Evolutionary conservation across 1,140 invertebrate species (phyloP).

Genomic region (Lucilia sericata): DNA sequence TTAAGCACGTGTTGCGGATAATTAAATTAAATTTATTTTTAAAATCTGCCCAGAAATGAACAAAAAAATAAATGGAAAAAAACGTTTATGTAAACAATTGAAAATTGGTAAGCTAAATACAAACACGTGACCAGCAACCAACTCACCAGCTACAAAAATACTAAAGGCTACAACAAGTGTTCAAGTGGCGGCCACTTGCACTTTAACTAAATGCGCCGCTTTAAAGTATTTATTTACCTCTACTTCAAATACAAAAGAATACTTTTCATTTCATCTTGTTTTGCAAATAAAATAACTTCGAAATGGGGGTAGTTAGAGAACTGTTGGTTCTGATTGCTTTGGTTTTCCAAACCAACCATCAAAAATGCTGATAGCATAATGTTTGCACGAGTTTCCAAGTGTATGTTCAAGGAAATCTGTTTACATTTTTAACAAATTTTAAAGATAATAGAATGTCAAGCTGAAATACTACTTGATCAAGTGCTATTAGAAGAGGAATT

Average conservation of each 20-base stretch:
- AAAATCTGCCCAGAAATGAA: constrained; percentile 11
- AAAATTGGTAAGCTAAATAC: constrained; percentile 34
- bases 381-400: too few species aligned
- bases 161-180: constrained; percentile 48
- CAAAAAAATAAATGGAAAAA: background rate
- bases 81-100: constrained; percentile 45
- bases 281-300: background rate
- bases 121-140: constrained; percentile 50
- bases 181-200: constrained; percentile 54
- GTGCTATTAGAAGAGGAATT: too few species aligned
- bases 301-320: background rate
- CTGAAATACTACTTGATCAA: too few species aligned
- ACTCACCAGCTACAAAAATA: background rate
- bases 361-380: too few species aligned
- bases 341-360: too few species aligned
- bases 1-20: constrained; percentile 66
- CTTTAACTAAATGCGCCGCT: constrained; percentile 9
- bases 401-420: too few species aligned
- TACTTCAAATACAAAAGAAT: constrained; percentile 52
- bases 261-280: too few species aligned
- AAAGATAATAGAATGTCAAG: too few species aligned
- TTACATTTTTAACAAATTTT: too few species aligned
- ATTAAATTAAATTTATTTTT: constrained; percentile 67
- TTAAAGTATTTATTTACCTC: constrained; percentile 42
- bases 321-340: background rate